A percentile compares a stretch with the other conserved stretches of the same genome.
phyloP scores from a whole-genome alignment of 64 coral and sea anemone genomes.

The Stylophora pistillata region DNA sequence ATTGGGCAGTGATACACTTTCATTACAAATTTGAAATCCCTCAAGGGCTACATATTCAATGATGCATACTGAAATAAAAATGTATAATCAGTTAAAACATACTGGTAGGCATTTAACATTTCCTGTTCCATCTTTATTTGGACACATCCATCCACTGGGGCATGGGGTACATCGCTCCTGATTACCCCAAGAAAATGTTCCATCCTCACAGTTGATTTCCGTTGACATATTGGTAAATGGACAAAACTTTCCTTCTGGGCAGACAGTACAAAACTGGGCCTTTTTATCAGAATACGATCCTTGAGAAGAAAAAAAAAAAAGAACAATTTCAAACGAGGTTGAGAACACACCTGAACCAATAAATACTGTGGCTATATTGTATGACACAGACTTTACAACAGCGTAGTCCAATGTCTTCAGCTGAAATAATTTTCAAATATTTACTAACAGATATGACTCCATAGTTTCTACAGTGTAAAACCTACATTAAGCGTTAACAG shows the following conservation, averaged over 20 bases:
- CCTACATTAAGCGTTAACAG: too few species aligned
- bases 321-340: neutral
- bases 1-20: too few species aligned
- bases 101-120: constrained; percentile 87
- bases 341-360: neutral
- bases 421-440: too few species aligned
- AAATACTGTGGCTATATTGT: too few species aligned
- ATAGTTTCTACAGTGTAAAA: too few species aligned
- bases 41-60: too few species aligned
- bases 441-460: too few species aligned
- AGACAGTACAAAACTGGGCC: constrained; percentile 76
- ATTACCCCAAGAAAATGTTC: constrained; percentile 69
- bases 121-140: constrained; percentile 77
- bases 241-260: constrained; percentile 85
- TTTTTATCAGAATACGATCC: constrained; percentile 80
- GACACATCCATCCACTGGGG: constrained; percentile 82
- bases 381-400: too few species aligned
- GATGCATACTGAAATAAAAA: too few species aligned
- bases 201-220: constrained; percentile 55
- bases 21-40: too few species aligned
- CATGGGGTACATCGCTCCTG: constrained; percentile 72
- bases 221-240: constrained; percentile 40
- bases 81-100: constrained; percentile 2
- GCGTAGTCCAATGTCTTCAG: too few species aligned
- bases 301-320: constrained; percentile 37